Conservation (phyloP, 2,888 invertebrate species). For the Cynaeus angustus region DNA sequence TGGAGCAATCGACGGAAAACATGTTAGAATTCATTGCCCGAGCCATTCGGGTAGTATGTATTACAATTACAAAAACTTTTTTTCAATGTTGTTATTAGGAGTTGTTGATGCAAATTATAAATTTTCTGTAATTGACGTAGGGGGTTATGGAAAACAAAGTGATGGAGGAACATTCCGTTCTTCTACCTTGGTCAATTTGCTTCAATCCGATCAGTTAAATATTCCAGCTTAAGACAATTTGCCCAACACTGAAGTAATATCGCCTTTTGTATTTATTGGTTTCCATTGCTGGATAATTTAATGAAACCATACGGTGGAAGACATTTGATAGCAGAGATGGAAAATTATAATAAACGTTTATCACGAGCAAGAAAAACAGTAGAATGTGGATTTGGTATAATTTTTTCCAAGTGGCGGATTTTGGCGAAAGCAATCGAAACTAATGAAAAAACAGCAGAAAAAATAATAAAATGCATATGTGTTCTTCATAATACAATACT, state of each 20-base stretch:
- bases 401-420: conserved; percentile 3
- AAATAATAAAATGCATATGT: conserved; percentile 20
- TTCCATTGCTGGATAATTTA: too few relatives aligned
- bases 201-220: background rate
- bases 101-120: conserved; percentile 51
- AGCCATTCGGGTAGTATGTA: conserved; percentile 47
- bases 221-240: conserved; percentile 4
- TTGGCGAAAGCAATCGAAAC: conserved; percentile 1
- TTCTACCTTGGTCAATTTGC: background rate
- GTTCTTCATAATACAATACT: conserved; percentile 25
- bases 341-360: conserved; percentile 5
- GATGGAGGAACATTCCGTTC: conserved; percentile 54
- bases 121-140: conserved; percentile 50
- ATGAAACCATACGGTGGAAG: background rate
- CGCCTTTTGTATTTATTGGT: too few relatives aligned
- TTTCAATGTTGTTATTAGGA: conserved; percentile 51
- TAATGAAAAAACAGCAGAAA: conserved; percentile 16
- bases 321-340: background rate
- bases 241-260: too few relatives aligned
- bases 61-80: conserved; percentile 53
- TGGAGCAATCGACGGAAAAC: conserved; percentile 47
- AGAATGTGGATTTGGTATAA: conserved; percentile 4
- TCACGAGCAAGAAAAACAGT: conserved; percentile 9
- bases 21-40: conserved; percentile 49
- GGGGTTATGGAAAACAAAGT: conserved; percentile 53